These are phyloP conservation scores for Goniozus legneri DNA, from an alignment of 1,140 invertebrate species.

Conservation along the genomic window DNA sequence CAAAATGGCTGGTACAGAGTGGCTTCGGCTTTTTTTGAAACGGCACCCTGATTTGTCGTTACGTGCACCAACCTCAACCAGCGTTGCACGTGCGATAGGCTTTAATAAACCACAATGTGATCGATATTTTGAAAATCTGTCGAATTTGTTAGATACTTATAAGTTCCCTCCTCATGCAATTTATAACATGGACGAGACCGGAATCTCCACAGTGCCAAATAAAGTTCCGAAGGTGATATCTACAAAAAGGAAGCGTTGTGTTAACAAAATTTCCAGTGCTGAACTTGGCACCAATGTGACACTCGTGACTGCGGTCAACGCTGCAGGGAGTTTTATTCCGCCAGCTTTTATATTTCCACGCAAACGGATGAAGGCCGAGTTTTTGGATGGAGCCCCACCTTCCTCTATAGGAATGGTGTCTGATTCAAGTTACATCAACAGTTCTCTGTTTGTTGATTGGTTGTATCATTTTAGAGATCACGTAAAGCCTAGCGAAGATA, in stretches of 20 bases:
- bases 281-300: conserved; percentile 39
- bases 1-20: conserved; percentile 24
- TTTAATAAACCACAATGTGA: conserved; percentile 34
- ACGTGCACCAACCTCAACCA: conserved; percentile 31
- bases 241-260: conserved; percentile 36
- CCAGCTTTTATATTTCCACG: conserved; percentile 39
- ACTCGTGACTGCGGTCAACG: conserved; percentile 34
- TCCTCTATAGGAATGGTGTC: conserved; percentile 19
- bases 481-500: conserved; percentile 11
- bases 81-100: conserved; percentile 26
- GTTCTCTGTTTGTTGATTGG: conserved; percentile 20
- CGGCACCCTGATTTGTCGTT: conserved; percentile 20
- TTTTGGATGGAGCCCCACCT: conserved; percentile 27
- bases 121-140: conserved; percentile 35
- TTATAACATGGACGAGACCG: conserved; percentile 49
- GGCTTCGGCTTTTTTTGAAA: conserved; percentile 23
- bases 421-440: conserved; percentile 23
- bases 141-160: conserved; percentile 23
- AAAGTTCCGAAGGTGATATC: conserved; percentile 43
- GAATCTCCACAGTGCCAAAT: conserved; percentile 46
- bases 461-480: conserved; percentile 26
- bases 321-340: conserved; percentile 33
- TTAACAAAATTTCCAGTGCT: conserved; percentile 41
- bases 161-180: conserved; percentile 37
- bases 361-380: conserved; percentile 28